Evolutionary conservation across 2,113 vertebrate genomes (phyloP).

Genomic region (Tragelaphus strepsiceros): DNA sequence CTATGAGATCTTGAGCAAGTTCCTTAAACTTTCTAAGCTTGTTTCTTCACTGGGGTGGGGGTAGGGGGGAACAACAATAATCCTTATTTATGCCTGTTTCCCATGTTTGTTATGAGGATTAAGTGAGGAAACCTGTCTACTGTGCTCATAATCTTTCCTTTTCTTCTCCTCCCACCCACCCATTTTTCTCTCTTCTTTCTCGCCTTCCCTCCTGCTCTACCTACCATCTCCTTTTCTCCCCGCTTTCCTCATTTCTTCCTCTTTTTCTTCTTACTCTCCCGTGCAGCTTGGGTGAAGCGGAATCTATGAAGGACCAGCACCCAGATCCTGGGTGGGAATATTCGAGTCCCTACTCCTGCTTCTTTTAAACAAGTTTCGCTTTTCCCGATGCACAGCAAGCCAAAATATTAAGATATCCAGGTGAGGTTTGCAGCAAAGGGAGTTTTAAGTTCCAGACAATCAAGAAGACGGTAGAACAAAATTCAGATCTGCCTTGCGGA

Average conservation of each 20-base stretch:
- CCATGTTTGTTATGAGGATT: not conserved
- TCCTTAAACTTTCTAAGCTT: not conserved
- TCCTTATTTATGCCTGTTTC: not conserved
- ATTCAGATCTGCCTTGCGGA: not conserved
- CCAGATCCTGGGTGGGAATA: not conserved
- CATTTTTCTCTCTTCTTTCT: not conserved
- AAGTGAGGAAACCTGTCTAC: not conserved
- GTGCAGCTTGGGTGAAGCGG: not conserved
- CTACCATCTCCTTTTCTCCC: no score
- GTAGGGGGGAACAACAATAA: not conserved
- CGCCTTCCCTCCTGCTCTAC: not conserved
- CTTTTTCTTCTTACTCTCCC: not conserved
- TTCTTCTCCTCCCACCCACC: not conserved
- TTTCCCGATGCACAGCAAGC: not conserved
- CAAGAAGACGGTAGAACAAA: not conserved
- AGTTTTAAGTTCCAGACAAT: not conserved
- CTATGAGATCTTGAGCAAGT: not conserved
- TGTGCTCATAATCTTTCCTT: not conserved
- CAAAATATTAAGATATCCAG: no score
- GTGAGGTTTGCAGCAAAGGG: not conserved
- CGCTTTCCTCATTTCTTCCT: not conserved
- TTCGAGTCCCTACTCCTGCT: not conserved
- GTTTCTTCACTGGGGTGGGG: not conserved
- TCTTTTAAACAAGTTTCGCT: not conserved
- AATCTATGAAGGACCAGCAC: not conserved